Percentiles rank a stretch among this genome's conserved stretches.
Evolutionary conservation across 2,113 vertebrate species (phyloP).

Genomic region (Mirounga angustirostris): DNA sequence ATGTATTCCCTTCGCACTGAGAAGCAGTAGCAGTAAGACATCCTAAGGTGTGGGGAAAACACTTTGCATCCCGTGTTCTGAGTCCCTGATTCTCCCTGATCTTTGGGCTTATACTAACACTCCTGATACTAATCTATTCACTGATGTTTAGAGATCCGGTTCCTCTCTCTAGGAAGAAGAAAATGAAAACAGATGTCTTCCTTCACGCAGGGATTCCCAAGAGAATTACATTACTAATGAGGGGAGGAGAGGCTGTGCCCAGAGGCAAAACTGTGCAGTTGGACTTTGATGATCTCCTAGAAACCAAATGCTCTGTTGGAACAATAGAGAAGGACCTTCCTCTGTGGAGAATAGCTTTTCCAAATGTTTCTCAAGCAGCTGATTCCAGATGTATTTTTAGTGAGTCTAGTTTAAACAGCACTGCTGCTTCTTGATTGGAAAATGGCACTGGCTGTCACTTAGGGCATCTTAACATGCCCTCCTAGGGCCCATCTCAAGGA

Average conservation of each 20-base stretch:
- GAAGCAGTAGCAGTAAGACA: not conserved
- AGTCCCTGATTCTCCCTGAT: not conserved
- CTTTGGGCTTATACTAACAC: not conserved
- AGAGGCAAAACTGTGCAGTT: slow-evolving; percentile 20
- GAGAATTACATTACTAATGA: slow-evolving; percentile 49
- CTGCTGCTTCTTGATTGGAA: not conserved
- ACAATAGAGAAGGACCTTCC: not conserved
- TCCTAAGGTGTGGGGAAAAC: not conserved
- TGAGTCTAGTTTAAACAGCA: not conserved
- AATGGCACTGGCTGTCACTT: not conserved
- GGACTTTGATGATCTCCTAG: not conserved
- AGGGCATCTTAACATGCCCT: not conserved
- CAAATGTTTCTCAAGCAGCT: slow-evolving; percentile 22
- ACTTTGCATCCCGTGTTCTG: not conserved
- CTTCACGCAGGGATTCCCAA: slow-evolving; percentile 41
- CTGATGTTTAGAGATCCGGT: slow-evolving; percentile 28
- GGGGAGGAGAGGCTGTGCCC: not conserved
- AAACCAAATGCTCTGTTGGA: slow-evolving; percentile 12
- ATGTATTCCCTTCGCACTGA: not conserved
- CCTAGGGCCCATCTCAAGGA: not conserved
- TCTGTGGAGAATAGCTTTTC: slow-evolving; percentile 31
- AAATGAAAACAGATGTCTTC: slow-evolving; percentile 68
- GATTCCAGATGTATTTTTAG: not conserved
- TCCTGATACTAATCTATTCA: slow-evolving; percentile 53
- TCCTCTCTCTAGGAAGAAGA: slow-evolving; percentile 44